Percentiles rank a stretch among this genome's conserved stretches.
Evolutionary conservation across 2,113 vertebrate genomes (phyloP).

Genomic region (Lophura nycthemera): DNA sequence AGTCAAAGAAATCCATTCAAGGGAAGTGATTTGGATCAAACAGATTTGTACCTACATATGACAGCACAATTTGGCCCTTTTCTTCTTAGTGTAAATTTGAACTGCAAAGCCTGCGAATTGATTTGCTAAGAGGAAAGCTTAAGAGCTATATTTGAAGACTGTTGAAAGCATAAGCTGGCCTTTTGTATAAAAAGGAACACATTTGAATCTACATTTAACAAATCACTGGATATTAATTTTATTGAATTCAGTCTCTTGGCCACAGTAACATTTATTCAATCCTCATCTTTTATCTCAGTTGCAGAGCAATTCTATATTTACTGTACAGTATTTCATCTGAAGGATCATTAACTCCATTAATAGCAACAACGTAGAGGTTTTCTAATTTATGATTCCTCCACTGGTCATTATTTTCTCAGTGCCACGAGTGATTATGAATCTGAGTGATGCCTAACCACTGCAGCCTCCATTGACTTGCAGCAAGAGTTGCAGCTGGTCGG

Average conservation of each 20-base stretch:
- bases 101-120: neutral
- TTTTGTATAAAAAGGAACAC: neutral
- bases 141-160: neutral
- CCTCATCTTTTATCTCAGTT: neutral
- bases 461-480: neutral
- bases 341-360: neutral
- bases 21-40: neutral
- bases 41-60: neutral
- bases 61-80: neutral
- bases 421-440: neutral
- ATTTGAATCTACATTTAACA: neutral
- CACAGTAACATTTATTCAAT: neutral
- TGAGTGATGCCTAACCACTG: neutral
- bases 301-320: slow-evolving; percentile 9
- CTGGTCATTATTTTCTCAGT: neutral
- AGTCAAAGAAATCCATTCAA: neutral
- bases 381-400: neutral
- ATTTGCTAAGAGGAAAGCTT: neutral
- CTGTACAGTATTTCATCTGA: neutral
- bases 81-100: neutral
- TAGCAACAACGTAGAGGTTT: neutral
- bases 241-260: neutral
- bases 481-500: neutral
- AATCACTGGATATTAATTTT: neutral
- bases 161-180: neutral